These are phyloP conservation scores for Hybognathus amarus DNA, from an alignment of 2,797 vertebrate genomes.

Conservation along the genomic window DNA sequence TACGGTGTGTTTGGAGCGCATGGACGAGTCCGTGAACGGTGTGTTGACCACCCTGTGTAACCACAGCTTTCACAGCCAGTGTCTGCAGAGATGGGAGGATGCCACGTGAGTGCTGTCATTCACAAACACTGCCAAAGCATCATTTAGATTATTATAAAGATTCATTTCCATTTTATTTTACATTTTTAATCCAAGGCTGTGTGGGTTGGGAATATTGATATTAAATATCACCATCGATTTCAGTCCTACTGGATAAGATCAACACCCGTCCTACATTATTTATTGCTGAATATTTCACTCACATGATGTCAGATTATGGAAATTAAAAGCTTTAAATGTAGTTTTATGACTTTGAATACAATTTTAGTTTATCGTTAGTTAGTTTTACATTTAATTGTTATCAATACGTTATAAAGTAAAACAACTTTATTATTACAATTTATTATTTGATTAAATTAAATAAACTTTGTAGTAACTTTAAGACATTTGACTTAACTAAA, in stretches of 20 bases:
- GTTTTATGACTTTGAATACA: neutral
- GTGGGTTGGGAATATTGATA: neutral
- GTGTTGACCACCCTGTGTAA: conserved; percentile 96
- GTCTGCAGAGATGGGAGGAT: conserved; percentile 97
- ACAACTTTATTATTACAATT: neutral
- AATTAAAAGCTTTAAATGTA: neutral
- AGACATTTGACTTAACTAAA: neutral
- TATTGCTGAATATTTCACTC: neutral
- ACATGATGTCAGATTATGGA: neutral
- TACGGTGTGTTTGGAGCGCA: conserved; percentile 96
- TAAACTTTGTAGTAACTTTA: neutral
- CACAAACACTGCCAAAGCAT: neutral
- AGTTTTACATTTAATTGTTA: no score
- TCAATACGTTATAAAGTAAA: no score
- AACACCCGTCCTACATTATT: neutral
- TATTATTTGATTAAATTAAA: neutral
- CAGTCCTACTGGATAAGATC: neutral
- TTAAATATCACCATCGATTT: neutral
- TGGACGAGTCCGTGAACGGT: conserved; percentile 98
- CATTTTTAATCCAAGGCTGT: neutral
- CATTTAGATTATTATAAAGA: no score
- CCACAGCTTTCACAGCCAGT: conserved; percentile 99
- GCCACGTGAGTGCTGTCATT: conserved; percentile 85
- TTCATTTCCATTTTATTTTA: neutral
- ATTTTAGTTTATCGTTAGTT: neutral